Evolutionary conservation across 2,113 vertebrate species (phyloP).

Genomic region (Gasterosteus aculeatus): DNA sequence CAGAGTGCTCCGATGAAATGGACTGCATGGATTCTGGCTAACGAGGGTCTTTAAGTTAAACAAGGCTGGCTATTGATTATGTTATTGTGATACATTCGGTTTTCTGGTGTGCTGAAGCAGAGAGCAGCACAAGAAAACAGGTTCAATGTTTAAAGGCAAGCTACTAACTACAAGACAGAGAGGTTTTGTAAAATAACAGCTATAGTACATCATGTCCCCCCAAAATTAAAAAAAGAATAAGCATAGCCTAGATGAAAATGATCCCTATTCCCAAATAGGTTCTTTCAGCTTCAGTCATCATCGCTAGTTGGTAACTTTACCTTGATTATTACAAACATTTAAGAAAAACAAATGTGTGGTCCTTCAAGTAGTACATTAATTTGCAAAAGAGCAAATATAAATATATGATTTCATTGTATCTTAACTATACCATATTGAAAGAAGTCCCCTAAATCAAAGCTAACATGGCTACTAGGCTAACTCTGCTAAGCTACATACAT

Average conservation of each 20-base stretch:
- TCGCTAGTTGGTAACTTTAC: not conserved
- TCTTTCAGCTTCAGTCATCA: not conserved
- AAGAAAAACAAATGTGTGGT: not conserved
- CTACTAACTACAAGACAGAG: not conserved
- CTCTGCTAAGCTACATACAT: not conserved
- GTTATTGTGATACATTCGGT: not conserved
- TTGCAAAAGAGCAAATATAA: not conserved
- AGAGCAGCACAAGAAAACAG: not conserved
- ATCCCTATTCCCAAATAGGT: too few species aligned
- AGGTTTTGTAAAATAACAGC: not conserved
- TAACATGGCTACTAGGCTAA: not conserved
- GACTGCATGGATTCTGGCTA: not conserved
- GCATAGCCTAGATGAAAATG: not conserved
- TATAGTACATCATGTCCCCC: not conserved
- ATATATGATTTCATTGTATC: not conserved
- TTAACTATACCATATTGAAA: too few species aligned
- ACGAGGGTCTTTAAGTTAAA: slow-evolving; percentile 12
- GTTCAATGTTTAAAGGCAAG: not conserved
- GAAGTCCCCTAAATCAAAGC: not conserved
- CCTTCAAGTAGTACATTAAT: not conserved
- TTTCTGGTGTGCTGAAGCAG: not conserved
- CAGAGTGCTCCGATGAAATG: slow-evolving; percentile 23
- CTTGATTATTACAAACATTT: not conserved
- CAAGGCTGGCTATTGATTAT: slow-evolving; percentile 14
- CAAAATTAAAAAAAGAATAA: not conserved